These are phyloP conservation scores for Saguinus imperator DNA, from an alignment of 2,113 vertebrate genomes.

Conservation along the genomic window DNA sequence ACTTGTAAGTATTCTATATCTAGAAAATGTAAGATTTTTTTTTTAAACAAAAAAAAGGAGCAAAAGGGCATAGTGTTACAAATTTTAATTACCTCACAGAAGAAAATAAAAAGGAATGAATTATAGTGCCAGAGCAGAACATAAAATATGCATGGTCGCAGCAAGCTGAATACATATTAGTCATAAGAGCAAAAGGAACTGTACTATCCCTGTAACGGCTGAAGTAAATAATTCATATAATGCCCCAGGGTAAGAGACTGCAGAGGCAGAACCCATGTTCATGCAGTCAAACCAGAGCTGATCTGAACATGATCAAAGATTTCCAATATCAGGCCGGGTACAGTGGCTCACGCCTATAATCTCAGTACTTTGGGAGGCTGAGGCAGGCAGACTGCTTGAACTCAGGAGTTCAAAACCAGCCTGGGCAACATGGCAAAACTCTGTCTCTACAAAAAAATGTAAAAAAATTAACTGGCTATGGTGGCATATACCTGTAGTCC, in stretches of 20 bases:
- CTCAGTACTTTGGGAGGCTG: no score
- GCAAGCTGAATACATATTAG: slow-evolving; percentile 6
- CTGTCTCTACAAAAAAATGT: no score
- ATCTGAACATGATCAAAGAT: slow-evolving; percentile 11
- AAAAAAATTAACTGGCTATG: no score
- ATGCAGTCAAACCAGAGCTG: slow-evolving; percentile 25
- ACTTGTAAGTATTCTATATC: slow-evolving; percentile 40
- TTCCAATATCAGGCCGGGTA: not conserved
- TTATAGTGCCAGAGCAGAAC: not conserved
- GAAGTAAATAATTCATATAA: slow-evolving; percentile 61
- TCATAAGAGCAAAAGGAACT: slow-evolving; percentile 11
- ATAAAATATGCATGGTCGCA: slow-evolving; percentile 56
- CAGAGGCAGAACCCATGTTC: slow-evolving; percentile 24
- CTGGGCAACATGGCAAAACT: no score
- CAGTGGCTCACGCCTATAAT: no score
- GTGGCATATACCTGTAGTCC: no score
- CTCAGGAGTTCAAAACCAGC: no score
- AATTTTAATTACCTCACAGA: slow-evolving; percentile 17
- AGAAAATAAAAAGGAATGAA: slow-evolving; percentile 43
- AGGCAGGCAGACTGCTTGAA: no score
- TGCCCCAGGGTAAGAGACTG: not conserved
- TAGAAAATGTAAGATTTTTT: slow-evolving; percentile 43
- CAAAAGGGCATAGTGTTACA: not conserved
- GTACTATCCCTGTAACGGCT: not conserved
- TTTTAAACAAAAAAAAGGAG: not conserved